phyloP scores from a whole-genome alignment of 2,888 invertebrate species.

The Ectropis crepuscularia region DNA sequence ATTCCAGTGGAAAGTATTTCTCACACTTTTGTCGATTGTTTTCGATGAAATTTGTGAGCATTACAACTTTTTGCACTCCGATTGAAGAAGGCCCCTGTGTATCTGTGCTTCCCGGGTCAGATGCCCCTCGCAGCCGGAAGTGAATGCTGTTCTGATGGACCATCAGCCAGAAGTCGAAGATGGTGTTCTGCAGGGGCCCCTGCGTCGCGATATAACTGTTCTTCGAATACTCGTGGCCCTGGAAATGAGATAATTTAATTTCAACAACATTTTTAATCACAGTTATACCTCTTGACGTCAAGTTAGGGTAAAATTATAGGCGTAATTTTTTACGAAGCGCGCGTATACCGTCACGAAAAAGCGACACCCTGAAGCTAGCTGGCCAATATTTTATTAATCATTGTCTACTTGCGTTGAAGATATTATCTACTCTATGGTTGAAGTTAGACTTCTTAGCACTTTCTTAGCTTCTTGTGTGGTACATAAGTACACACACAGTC shows the following conservation, averaged over 20 bases:
- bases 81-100: slow-evolving; percentile 10
- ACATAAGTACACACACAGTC: no score
- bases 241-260: slow-evolving; percentile 42
- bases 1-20: slow-evolving; percentile 90
- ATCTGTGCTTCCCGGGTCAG: slow-evolving; percentile 13
- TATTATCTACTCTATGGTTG: no score
- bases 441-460: no score
- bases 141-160: slow-evolving; percentile 84
- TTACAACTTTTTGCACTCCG: slow-evolving; percentile 88
- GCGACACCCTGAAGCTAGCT: no score
- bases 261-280: neutral
- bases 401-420: no score
- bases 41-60: slow-evolving; percentile 96
- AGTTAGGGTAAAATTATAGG: no score
- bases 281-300: no score
- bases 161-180: slow-evolving; percentile 97
- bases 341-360: no score
- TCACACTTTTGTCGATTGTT: slow-evolving; percentile 95
- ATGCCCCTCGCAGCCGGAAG: slow-evolving; percentile 39
- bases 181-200: slow-evolving; percentile 95
- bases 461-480: no score
- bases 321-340: no score
- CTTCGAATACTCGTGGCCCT: slow-evolving; percentile 96
- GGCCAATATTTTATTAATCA: no score
- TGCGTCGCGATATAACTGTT: slow-evolving; percentile 96